Conservation (phyloP, 2,888 invertebrate genomes). For the Phania funesta region DNA sequence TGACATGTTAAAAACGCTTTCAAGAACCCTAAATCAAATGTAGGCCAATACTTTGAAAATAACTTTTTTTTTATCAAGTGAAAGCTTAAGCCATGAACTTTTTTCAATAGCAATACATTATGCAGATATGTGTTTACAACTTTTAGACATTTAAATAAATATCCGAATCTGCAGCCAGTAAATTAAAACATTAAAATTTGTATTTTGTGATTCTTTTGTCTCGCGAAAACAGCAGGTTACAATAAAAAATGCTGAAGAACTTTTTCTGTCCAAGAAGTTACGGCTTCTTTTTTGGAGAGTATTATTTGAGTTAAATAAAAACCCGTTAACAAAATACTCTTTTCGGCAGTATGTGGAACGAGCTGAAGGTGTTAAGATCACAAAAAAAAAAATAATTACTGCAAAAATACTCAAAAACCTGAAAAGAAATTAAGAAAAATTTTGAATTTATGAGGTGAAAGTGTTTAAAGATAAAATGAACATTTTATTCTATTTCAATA, state of each 20-base stretch:
- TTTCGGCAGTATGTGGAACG: conserved; percentile 70
- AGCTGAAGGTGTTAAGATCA: conserved; percentile 31
- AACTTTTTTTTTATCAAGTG: not conserved
- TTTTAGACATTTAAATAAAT: no score
- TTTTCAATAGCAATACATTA: no score
- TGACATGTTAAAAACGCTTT: not conserved
- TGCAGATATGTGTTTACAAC: no score
- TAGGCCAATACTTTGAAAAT: not conserved
- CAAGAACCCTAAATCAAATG: not conserved
- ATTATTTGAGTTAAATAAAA: conserved; percentile 71
- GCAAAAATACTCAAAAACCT: not conserved
- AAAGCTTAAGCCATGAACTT: not conserved
- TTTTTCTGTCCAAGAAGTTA: no score
- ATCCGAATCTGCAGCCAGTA: no score
- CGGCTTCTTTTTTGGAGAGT: no score
- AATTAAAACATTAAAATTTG: no score
- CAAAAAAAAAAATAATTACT: not conserved
- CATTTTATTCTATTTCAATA: not conserved
- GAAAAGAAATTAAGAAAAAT: not conserved
- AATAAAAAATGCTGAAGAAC: no score
- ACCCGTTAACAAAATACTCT: conserved; percentile 69
- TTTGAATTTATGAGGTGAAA: conserved; percentile 3
- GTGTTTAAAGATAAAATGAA: conserved; percentile 37
- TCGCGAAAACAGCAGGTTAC: no score
- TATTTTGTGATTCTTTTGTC: no score